phyloP scores from a whole-genome alignment of 2,797 vertebrate genomes.

The Sebastes taczanowskii region DNA sequence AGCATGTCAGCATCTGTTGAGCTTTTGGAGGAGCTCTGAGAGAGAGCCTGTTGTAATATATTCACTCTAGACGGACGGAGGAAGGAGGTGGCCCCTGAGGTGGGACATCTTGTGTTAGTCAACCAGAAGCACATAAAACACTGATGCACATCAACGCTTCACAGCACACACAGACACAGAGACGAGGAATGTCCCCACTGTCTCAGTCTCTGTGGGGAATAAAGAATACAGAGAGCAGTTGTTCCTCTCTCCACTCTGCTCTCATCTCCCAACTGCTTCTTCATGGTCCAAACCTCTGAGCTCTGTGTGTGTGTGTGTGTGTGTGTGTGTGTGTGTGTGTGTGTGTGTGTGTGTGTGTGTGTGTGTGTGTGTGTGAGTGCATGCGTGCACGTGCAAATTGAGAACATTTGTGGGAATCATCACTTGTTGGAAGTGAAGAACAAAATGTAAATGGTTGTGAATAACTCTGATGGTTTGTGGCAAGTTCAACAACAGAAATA shows the following conservation, averaged over 20 bases:
- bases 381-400: neutral
- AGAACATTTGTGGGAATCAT: neutral
- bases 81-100: neutral
- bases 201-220: neutral
- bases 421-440: neutral
- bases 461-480: neutral
- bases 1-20: too few species aligned
- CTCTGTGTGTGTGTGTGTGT: too few species aligned
- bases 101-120: neutral
- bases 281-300: constrained; percentile 9
- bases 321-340: too few species aligned
- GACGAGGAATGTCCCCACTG: neutral
- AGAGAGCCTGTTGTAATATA: neutral
- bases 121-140: neutral
- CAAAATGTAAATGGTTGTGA: neutral
- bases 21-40: neutral
- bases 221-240: neutral
- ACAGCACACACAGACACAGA: neutral
- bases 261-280: neutral
- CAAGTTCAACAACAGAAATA: neutral
- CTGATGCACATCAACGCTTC: neutral
- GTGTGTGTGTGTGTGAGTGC: neutral
- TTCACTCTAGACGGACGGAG: neutral
- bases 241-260: neutral
- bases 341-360: too few species aligned